Percentiles rank a stretch among this genome's conserved stretches.
Evolutionary conservation across 2,888 invertebrate species (phyloP).

Genomic region (Sinhomidia bicolor): DNA sequence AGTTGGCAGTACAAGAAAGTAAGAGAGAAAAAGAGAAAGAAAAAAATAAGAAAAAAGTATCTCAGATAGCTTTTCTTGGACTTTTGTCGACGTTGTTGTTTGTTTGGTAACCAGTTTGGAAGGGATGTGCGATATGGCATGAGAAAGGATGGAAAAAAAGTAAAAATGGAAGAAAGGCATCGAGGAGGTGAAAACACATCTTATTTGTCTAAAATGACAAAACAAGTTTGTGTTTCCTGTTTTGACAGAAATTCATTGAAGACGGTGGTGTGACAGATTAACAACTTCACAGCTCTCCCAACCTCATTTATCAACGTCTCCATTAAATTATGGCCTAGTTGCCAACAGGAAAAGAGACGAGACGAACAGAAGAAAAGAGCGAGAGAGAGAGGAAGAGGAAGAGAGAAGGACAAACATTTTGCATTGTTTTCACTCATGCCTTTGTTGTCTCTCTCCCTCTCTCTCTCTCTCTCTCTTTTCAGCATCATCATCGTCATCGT

Average conservation of each 20-base stretch:
- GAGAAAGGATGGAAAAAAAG: conserved; percentile 14
- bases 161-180: not conserved
- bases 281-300: conserved; percentile 58
- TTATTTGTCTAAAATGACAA: conserved; percentile 68
- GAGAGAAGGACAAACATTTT: not conserved
- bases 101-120: not conserved
- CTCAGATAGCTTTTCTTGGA: no score
- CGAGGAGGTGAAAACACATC: conserved; percentile 36
- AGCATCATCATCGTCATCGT: no score
- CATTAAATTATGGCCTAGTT: conserved; percentile 42
- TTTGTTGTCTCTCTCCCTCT: not conserved
- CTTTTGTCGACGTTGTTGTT: no score
- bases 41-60: no score
- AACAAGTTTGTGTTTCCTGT: conserved; percentile 64
- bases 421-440: no score
- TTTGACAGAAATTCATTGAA: conserved; percentile 68
- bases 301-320: conserved; percentile 67
- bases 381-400: not conserved
- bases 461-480: not conserved
- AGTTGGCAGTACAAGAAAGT: conserved; percentile 14
- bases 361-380: no score
- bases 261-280: conserved; percentile 69
- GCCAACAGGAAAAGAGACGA: conserved; percentile 34
- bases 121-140: not conserved
- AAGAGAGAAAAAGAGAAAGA: no score